phyloP scores from a whole-genome alignment of 30 jellyfish, hydroid and myxozoan genomes.

The Pseudorhiza aurosa region DNA sequence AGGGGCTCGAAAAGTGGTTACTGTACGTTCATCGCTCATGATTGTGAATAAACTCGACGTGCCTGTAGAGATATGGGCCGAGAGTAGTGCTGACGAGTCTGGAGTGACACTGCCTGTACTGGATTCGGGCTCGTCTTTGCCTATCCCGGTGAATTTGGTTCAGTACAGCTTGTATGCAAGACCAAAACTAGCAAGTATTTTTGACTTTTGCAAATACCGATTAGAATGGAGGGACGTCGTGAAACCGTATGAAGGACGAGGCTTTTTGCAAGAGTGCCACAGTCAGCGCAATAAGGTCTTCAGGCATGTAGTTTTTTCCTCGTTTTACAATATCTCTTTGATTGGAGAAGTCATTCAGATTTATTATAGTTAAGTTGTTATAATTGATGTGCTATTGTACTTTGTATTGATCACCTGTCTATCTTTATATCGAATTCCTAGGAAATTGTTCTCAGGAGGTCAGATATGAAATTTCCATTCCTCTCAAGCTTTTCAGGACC shows the following conservation, averaged over 20 bases:
- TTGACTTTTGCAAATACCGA: slow-evolving; percentile 70
- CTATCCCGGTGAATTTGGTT: slow-evolving; percentile 82
- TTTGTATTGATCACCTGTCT: too few relatives aligned
- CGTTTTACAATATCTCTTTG: too few relatives aligned
- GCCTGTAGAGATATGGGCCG: slow-evolving; percentile 88
- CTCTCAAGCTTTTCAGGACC: too few relatives aligned
- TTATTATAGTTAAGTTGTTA: too few relatives aligned
- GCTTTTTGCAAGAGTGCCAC: slow-evolving; percentile 60
- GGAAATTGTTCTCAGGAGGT: too few relatives aligned
- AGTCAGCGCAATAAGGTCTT: slow-evolving; percentile 28
- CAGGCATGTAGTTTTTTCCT: slow-evolving; percentile 36
- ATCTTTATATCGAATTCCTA: too few relatives aligned
- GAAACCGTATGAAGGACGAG: slow-evolving; percentile 71
- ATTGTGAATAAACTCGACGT: slow-evolving; percentile 65
- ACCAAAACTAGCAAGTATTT: slow-evolving; percentile 55
- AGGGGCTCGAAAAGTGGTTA: slow-evolving; percentile 94
- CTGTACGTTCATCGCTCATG: slow-evolving; percentile 89
- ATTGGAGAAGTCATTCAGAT: too few relatives aligned
- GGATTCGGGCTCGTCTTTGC: slow-evolving; percentile 62
- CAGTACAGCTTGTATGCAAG: slow-evolving; percentile 75
- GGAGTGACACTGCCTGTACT: slow-evolving; percentile 53
- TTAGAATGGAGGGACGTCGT: slow-evolving; percentile 86
- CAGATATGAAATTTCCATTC: too few relatives aligned
- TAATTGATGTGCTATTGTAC: too few relatives aligned
- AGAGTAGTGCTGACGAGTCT: slow-evolving; percentile 26